Conservation (phyloP, 1,140 invertebrate species). For the Cyphomyrmex costatus region DNA sequence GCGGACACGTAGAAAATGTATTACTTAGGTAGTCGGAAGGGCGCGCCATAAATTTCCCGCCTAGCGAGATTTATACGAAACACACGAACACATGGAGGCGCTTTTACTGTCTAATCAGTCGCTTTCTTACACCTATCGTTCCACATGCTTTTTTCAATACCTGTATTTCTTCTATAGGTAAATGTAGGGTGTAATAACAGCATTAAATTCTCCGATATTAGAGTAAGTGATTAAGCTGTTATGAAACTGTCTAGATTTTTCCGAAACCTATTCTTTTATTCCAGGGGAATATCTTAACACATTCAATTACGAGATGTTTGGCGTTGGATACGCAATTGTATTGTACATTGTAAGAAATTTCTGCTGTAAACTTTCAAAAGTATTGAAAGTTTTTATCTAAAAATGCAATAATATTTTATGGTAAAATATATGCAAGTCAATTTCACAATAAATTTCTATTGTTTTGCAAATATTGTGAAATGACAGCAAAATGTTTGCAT, state of each 20-base stretch:
- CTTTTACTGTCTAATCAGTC: constrained; percentile 68
- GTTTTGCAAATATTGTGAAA: too few relatives aligned
- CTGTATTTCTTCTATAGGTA: too few relatives aligned
- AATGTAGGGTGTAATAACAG: background rate
- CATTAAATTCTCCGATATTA: constrained; percentile 14
- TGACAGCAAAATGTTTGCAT: too few relatives aligned
- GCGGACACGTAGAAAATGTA: constrained; percentile 72
- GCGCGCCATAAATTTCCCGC: constrained; percentile 70
- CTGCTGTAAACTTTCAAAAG: too few relatives aligned
- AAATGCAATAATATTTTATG: too few relatives aligned
- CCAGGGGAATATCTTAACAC: background rate
- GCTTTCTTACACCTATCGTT: constrained; percentile 47
- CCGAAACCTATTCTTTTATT: background rate
- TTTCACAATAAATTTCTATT: too few relatives aligned
- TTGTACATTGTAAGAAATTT: too few relatives aligned
- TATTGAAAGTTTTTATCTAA: too few relatives aligned
- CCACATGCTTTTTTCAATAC: constrained; percentile 9
- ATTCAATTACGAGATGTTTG: background rate
- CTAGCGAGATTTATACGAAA: constrained; percentile 72
- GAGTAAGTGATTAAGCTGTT: background rate
- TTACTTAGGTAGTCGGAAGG: constrained; percentile 73
- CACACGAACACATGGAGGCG: constrained; percentile 35
- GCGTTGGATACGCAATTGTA: background rate
- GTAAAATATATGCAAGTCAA: too few relatives aligned
- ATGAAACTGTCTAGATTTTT: constrained; percentile 14